These are phyloP conservation scores for Coendou prehensilis DNA, from an alignment of 2,797 vertebrate species.

Conservation along the genomic window DNA sequence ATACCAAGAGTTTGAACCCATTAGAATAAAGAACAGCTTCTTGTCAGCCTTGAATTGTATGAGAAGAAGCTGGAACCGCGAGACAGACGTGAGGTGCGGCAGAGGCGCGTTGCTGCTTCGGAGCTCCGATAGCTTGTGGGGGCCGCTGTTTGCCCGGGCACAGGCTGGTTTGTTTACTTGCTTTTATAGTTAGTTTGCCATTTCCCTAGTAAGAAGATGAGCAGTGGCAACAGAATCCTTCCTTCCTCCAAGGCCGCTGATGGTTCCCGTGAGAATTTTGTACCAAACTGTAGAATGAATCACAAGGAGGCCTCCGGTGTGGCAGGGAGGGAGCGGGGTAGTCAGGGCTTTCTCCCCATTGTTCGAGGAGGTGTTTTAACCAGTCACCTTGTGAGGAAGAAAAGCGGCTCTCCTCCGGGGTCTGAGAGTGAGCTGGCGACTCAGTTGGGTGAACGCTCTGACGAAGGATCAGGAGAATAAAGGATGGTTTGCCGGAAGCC, in stretches of 20 bases:
- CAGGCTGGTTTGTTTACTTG: conserved; percentile 58
- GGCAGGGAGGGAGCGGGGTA: not conserved
- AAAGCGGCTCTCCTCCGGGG: not conserved
- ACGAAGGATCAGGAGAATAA: not conserved
- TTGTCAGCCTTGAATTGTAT: too few relatives aligned
- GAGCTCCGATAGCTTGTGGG: fast-evolving
- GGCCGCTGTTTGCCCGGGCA: not conserved
- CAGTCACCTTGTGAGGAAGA: not conserved
- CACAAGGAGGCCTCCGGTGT: not conserved
- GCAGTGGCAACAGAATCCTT: not conserved
- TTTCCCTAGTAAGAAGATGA: conserved; percentile 31
- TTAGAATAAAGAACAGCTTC: not conserved
- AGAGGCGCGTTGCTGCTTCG: fast-evolving
- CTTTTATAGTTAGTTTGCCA: not conserved
- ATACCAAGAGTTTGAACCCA: not conserved
- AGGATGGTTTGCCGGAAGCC: not conserved
- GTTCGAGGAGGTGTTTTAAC: fast-evolving
- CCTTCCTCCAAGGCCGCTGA: not conserved
- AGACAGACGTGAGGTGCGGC: not conserved
- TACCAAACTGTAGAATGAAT: not conserved
- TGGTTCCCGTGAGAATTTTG: not conserved
- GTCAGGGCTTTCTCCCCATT: not conserved
- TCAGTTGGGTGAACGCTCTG: not conserved
- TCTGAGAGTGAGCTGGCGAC: not conserved
- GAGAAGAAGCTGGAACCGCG: not conserved